Percentiles rank a stretch among this genome's conserved stretches.
phyloP scores from a whole-genome alignment of 2,888 invertebrate genomes.

The Argyresthia goedartella region DNA sequence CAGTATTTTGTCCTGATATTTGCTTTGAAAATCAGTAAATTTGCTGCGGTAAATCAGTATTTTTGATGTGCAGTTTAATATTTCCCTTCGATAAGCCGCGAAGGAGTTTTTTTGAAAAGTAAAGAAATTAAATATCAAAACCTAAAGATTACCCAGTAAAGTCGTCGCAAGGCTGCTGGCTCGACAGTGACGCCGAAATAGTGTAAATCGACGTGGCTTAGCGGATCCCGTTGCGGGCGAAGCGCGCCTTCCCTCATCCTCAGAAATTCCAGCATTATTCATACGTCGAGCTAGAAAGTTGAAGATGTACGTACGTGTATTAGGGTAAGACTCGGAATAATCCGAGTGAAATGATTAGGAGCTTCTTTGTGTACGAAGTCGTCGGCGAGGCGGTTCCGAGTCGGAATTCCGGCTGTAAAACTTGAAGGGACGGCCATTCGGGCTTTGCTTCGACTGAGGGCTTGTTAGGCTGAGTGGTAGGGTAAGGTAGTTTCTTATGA shows the following conservation, averaged over 20 bases:
- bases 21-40: too few species aligned
- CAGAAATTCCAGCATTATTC: background rate
- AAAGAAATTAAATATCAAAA: too few species aligned
- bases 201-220: background rate
- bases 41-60: too few species aligned
- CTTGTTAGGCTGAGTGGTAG: too few species aligned
- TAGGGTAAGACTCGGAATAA: background rate
- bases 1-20: too few species aligned
- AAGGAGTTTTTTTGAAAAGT: too few species aligned
- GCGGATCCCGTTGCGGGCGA: background rate
- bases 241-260: background rate
- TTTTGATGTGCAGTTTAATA: too few species aligned
- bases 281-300: background rate
- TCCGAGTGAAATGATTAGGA: constrained; percentile 11
- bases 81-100: too few species aligned
- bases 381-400: background rate
- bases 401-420: background rate
- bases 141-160: too few species aligned
- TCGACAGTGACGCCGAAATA: background rate
- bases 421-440: background rate
- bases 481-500: too few species aligned
- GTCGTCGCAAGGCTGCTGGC: too few species aligned
- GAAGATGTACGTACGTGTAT: background rate
- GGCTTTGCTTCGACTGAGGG: too few species aligned
- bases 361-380: constrained; percentile 12